Percentiles rank a stretch among this genome's conserved stretches.
These are phyloP conservation scores for Ormyrus thymus DNA, from an alignment of 2,888 invertebrate species.

Conservation along the genomic window DNA sequence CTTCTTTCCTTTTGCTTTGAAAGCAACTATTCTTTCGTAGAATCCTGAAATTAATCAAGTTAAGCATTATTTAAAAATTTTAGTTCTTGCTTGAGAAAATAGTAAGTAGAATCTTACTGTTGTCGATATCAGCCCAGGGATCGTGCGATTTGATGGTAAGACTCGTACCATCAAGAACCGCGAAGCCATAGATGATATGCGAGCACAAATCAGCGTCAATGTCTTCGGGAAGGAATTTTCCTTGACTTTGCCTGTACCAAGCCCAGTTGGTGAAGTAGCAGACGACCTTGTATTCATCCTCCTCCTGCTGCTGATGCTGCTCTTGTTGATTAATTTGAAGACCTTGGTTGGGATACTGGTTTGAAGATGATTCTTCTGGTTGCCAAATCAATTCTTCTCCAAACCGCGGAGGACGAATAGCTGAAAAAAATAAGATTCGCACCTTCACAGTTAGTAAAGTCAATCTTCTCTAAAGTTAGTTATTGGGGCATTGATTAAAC, in stretches of 20 bases:
- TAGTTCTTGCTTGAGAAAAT: slow-evolving; percentile 43
- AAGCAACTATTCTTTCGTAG: slow-evolving; percentile 88
- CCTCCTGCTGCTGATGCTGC: slow-evolving; percentile 66
- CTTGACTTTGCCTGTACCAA: slow-evolving; percentile 90
- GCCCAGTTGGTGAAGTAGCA: slow-evolving; percentile 97
- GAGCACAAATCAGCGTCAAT: slow-evolving; percentile 91
- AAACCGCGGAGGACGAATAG: slow-evolving; percentile 61
- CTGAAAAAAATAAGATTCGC: slow-evolving; percentile 50
- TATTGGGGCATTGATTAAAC: no score
- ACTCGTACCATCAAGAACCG: slow-evolving; percentile 85
- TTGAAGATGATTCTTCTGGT: slow-evolving; percentile 52
- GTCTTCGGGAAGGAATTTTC: slow-evolving; percentile 88
- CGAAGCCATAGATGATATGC: slow-evolving; percentile 94
- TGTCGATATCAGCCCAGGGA: slow-evolving; percentile 92
- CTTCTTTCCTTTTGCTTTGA: slow-evolving; percentile 85
- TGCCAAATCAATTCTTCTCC: slow-evolving; percentile 66
- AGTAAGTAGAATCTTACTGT: slow-evolving; percentile 78
- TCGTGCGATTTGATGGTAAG: slow-evolving; percentile 90
- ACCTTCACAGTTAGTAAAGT: background rate
- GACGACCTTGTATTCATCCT: slow-evolving; percentile 83
- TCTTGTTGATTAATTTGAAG: slow-evolving; percentile 36
- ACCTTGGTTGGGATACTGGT: background rate
- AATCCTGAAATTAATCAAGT: slow-evolving; percentile 79
- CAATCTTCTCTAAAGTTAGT: no score
- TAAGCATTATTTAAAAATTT: slow-evolving; percentile 14